Percentiles rank a stretch among this genome's conserved stretches.
These are phyloP conservation scores for Scopus umbretta DNA, from an alignment of 2,113 vertebrate genomes.

Conservation along the genomic window DNA sequence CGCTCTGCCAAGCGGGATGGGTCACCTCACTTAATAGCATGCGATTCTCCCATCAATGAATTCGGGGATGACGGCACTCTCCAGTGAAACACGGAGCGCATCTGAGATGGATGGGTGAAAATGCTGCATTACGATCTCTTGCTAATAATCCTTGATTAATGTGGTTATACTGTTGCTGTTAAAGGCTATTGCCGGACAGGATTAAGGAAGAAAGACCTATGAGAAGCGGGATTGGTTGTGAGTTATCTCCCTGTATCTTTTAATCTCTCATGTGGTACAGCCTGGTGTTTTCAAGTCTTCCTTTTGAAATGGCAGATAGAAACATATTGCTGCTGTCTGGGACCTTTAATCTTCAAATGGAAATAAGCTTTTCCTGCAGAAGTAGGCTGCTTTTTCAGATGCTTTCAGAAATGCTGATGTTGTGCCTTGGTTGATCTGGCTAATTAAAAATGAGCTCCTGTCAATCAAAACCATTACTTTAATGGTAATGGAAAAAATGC, in stretches of 20 bases:
- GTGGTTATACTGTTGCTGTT: not conserved
- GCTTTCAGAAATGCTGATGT: constrained; percentile 54
- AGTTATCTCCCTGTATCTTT: constrained; percentile 40
- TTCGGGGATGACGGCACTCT: not conserved
- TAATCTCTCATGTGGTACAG: not conserved
- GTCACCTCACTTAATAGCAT: not conserved
- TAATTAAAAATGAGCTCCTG: constrained; percentile 55
- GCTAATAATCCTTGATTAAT: constrained; percentile 13
- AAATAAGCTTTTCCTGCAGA: constrained; percentile 52
- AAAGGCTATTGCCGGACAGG: constrained; percentile 10
- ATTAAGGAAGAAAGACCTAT: not conserved
- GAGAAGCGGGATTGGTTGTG: not conserved
- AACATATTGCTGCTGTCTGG: constrained; percentile 44
- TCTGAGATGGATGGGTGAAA: not conserved
- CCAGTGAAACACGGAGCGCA: rapidly evolving
- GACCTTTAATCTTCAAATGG: constrained; percentile 51
- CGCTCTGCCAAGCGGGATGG: not conserved
- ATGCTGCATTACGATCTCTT: not conserved
- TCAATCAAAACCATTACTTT: constrained; percentile 41
- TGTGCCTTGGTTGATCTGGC: constrained; percentile 43
- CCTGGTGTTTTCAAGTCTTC: constrained; percentile 13
- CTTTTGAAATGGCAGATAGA: constrained; percentile 43
- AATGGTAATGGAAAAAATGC: constrained; percentile 4
- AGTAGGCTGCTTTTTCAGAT: constrained; percentile 40
- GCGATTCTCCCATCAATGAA: not conserved